Evolutionary conservation across 2,888 invertebrate species (phyloP).

Genomic region (Leptura quadrifasciata): DNA sequence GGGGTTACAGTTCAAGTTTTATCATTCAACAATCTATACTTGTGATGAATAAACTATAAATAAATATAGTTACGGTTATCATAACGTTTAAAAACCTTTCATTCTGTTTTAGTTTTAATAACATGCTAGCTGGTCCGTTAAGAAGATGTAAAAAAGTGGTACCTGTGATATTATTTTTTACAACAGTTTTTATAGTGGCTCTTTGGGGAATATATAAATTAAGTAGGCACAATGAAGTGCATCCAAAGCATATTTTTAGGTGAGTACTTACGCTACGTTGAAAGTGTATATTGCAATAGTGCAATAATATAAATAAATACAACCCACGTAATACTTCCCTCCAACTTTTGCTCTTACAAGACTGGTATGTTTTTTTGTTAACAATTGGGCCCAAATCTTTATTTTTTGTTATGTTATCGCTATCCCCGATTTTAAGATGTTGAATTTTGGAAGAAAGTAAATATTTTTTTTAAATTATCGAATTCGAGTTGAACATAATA

Average conservation of each 20-base stretch:
- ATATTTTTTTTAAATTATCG: too few species aligned
- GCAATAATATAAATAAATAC: too few species aligned
- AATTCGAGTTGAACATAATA: too few species aligned
- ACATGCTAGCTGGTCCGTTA: constrained; percentile 68
- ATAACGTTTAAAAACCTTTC: constrained; percentile 14
- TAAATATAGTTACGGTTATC: not conserved
- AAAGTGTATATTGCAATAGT: too few species aligned
- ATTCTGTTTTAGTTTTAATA: constrained; percentile 49
- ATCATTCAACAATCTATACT: constrained; percentile 22
- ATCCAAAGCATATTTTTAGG: constrained; percentile 67
- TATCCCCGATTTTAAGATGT: too few species aligned
- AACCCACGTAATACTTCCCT: too few species aligned
- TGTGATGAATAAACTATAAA: constrained; percentile 1
- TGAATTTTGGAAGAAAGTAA: too few species aligned
- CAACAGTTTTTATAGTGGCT: constrained; percentile 61
- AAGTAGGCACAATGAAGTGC: constrained; percentile 57
- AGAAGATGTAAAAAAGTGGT: constrained; percentile 68
- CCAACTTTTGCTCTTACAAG: too few species aligned
- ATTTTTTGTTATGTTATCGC: too few species aligned
- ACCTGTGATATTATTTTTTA: constrained; percentile 63
- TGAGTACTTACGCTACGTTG: constrained; percentile 51
- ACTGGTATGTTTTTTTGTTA: too few species aligned
- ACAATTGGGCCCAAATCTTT: too few species aligned
- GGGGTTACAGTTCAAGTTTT: constrained; percentile 28
- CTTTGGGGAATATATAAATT: constrained; percentile 61